A percentile compares a stretch with the other conserved stretches of the same genome.
These are phyloP conservation scores for Todiramphus saurophagus DNA, from an alignment of 2,113 vertebrate genomes.

Conservation along the genomic window DNA sequence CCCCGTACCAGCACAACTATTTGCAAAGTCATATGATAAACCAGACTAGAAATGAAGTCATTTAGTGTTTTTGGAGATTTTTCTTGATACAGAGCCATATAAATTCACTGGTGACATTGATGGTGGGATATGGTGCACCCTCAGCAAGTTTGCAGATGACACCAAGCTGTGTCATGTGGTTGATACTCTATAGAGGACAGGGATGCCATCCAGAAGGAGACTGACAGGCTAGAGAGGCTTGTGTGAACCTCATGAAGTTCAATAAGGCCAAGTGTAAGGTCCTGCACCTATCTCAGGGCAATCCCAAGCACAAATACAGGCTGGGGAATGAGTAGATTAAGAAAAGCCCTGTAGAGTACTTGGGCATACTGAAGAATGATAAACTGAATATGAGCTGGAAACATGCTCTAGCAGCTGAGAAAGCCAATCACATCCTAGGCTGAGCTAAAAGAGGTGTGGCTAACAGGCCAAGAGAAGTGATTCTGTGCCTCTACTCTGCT, in stretches of 20 bases:
- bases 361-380: too few relatives aligned
- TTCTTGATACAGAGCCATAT: not conserved
- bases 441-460: not conserved
- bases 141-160: not conserved
- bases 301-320: not conserved
- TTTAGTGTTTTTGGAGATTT: rapidly evolving
- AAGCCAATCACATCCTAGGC: not conserved
- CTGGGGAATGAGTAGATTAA: not conserved
- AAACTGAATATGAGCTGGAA: not conserved
- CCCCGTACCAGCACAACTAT: not conserved
- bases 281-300: too few relatives aligned
- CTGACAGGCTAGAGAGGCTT: not conserved
- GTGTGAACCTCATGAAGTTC: not conserved
- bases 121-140: not conserved
- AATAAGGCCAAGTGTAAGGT: not conserved
- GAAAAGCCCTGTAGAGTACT: not conserved
- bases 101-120: not conserved
- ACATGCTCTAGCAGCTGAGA: not conserved
- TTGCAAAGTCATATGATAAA: not conserved
- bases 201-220: not conserved
- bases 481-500: not conserved
- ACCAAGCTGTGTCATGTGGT: not conserved
- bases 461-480: not conserved
- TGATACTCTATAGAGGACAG: not conserved
- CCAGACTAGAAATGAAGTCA: not conserved